Evolutionary conservation across 2,888 invertebrate species (phyloP), one percentile per base, ranked within the genome.

Genomic region (Leucoma salicis): DNA sequence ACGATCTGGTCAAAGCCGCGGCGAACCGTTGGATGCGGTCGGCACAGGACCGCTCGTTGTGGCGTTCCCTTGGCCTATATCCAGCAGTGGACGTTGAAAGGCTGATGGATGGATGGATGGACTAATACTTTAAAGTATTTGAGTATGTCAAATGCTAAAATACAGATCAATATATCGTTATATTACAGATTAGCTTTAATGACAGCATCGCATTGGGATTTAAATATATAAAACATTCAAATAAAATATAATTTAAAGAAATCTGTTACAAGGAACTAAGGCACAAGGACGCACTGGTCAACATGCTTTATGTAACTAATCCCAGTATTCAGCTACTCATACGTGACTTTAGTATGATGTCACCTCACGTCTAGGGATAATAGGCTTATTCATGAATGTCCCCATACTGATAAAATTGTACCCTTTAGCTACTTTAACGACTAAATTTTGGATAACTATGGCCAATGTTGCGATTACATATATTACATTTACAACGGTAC

Each of bases 331-430:
- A 11, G 37, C 46, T 37, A 33, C 24, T 41, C 42, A 49, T 50
- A 49, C 63, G 56, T 58, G 60, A 53, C 53, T 50, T 47, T 34
- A 36, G 49, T 49, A 44, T 46, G 37, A 35, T 51, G 57, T 57
- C 56, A 43, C 49, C 60, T 63, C 70, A 70, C 70, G 70, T 66
- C 24, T 58, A 14, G 35, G 44, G 48, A 52, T 67, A 63, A 71
- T 64, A 48, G 63, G 49, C 46, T 58, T 61, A 63, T 65, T 64
- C 66, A 59, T 61, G 62, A 60, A 63, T 61, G 52, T 57, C 38
- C 35, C 39, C 46, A 48, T 48, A 49, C 41, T 46, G 46, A 58
- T 56, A 51, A 46, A 49, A 55, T 49, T 56, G 51, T 56, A 61
- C 47, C 43, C 44, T 43, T 49, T 42, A 33, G 35, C 38, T 45